Percentiles rank a stretch among this genome's conserved stretches.
These are phyloP conservation scores for Apotomis betuletana DNA, from an alignment of 2,888 invertebrate species.

Conservation along the genomic window DNA sequence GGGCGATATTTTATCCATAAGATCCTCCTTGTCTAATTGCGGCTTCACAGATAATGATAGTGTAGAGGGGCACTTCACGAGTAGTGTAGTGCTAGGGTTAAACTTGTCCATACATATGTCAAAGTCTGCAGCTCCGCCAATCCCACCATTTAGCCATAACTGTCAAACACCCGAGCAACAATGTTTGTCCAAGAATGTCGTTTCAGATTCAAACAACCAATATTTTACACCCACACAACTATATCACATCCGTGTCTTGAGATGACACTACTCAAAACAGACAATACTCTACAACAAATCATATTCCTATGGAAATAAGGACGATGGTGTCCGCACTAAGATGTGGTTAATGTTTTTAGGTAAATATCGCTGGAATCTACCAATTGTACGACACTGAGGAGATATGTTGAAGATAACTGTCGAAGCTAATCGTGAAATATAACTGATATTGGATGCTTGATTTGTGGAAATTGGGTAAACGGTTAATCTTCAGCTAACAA, in stretches of 20 bases:
- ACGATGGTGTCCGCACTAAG: not conserved
- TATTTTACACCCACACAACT: slow-evolving; percentile 38
- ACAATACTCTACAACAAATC: not conserved
- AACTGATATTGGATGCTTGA: not conserved
- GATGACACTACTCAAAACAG: slow-evolving; percentile 22
- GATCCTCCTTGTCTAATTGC: no score
- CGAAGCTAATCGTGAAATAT: slow-evolving; percentile 5
- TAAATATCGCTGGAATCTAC: slow-evolving; percentile 24
- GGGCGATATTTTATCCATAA: no score
- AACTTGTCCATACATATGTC: no score
- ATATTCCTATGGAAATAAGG: slow-evolving; percentile 3
- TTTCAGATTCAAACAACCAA: slow-evolving; percentile 26
- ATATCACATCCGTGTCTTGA: slow-evolving; percentile 30
- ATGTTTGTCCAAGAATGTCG: slow-evolving; percentile 38
- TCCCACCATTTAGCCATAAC: slow-evolving; percentile 9
- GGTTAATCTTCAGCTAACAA: not conserved
- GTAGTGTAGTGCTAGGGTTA: no score
- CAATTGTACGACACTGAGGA: slow-evolving; percentile 9
- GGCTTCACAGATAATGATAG: no score
- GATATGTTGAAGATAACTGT: not conserved
- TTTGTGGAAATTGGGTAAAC: not conserved
- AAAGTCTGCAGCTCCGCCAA: no score
- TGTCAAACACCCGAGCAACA: slow-evolving; percentile 26
- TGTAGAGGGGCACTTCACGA: no score
- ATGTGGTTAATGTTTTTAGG: slow-evolving; percentile 15